Conservation (phyloP, 2,888 invertebrate species). For the Nasonia oneida region DNA sequence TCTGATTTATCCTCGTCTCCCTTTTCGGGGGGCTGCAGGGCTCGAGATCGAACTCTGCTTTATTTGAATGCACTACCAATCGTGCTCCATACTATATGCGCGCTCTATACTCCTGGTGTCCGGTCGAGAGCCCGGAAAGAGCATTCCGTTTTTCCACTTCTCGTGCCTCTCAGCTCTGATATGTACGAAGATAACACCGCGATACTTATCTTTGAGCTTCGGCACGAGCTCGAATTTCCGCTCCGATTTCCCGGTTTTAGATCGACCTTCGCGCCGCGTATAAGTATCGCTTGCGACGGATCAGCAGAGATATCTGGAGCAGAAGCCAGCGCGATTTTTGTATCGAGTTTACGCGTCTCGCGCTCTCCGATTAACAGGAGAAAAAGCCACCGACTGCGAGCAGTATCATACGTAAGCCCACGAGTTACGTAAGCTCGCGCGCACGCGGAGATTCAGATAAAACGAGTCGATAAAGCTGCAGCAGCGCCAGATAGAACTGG, state of each 20-base stretch:
- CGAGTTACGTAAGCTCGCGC: neutral
- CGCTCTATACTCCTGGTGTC: too few relatives aligned
- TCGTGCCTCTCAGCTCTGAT: neutral
- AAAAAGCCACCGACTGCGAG: too few relatives aligned
- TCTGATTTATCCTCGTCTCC: constrained; percentile 45
- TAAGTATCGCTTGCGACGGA: neutral
- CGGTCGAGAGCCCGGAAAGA: neutral
- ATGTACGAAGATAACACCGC: neutral
- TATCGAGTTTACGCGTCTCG: too few relatives aligned
- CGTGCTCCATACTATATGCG: too few relatives aligned
- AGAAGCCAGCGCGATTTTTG: too few relatives aligned
- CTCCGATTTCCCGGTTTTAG: constrained; percentile 33
- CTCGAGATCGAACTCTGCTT: too few relatives aligned
- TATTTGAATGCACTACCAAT: too few relatives aligned
- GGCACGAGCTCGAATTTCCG: constrained; percentile 48
- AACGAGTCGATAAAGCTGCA: constrained; percentile 33
- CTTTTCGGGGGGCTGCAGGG: neutral
- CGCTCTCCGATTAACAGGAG: too few relatives aligned
- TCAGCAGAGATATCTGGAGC: neutral
- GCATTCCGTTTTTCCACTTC: constrained; percentile 12
- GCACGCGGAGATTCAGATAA: constrained; percentile 33
- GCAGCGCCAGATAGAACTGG: neutral
- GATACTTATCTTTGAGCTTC: constrained; percentile 40
- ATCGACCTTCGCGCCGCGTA: neutral
- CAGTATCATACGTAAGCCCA: too few relatives aligned